phyloP scores from a whole-genome alignment of 2,888 invertebrate species.

The Aleiodes alternator region DNA sequence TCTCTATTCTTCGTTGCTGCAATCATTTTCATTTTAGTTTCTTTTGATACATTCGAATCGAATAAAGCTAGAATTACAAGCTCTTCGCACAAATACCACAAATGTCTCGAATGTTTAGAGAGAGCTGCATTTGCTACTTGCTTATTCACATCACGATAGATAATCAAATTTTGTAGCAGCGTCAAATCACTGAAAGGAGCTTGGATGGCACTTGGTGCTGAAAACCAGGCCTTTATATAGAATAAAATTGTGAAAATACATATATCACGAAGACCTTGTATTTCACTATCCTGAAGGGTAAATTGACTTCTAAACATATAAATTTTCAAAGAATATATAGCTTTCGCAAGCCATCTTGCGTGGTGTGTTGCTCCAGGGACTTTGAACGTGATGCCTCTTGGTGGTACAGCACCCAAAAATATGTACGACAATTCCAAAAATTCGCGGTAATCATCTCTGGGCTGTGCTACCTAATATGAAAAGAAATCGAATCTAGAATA shows the following conservation, averaged over 20 bases:
- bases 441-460: neutral
- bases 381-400: constrained; percentile 38
- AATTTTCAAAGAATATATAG: constrained; percentile 62
- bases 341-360: constrained; percentile 22
- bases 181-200: neutral
- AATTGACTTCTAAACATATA: constrained; percentile 59
- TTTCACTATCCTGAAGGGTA: constrained; percentile 17
- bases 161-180: neutral
- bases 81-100: constrained; percentile 27
- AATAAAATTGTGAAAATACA: constrained; percentile 57
- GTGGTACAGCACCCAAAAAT: constrained; percentile 30
- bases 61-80: constrained; percentile 25
- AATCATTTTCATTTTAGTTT: constrained; percentile 11
- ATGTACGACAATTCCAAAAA: neutral
- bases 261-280: constrained; percentile 40
- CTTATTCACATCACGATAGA: neutral
- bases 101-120: constrained; percentile 9
- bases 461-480: neutral
- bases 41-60: neutral
- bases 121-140: constrained; percentile 20
- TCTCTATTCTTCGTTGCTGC: constrained; percentile 7
- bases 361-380: constrained; percentile 48
- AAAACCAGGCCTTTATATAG: constrained; percentile 57
- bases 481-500: too few species aligned
- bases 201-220: constrained; percentile 2